A percentile compares a stretch with the other conserved stretches of the same genome.
phyloP scores from a whole-genome alignment of 2,888 invertebrate species.

The Ptychoptera contaminata region DNA sequence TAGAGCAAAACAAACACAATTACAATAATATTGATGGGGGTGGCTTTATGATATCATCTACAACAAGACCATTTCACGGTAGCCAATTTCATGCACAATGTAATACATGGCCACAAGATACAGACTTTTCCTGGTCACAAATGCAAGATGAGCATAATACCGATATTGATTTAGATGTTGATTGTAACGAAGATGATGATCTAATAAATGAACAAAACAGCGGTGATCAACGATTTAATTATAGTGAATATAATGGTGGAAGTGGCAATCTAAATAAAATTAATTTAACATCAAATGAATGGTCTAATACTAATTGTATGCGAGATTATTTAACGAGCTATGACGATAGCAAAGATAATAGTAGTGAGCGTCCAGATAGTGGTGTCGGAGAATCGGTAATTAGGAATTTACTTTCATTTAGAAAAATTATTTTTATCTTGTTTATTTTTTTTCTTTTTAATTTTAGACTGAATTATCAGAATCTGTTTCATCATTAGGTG shows the following conservation, averaged over 20 bases:
- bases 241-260: background rate
- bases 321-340: background rate
- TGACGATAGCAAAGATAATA: slow-evolving; percentile 5
- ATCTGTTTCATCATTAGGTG: slow-evolving; percentile 11
- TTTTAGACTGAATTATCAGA: slow-evolving; percentile 13
- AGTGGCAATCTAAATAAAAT: background rate
- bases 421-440: background rate
- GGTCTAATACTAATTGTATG: background rate
- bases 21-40: no score
- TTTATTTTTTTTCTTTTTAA: background rate
- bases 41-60: slow-evolving; percentile 15
- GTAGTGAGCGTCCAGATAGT: slow-evolving; percentile 12
- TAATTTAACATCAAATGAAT: slow-evolving; percentile 6
- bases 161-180: background rate
- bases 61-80: slow-evolving; percentile 14
- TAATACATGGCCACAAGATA: slow-evolving; percentile 16
- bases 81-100: slow-evolving; percentile 13
- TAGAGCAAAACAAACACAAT: slow-evolving; percentile 4
- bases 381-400: slow-evolving; percentile 15
- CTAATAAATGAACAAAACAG: background rate
- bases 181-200: background rate
- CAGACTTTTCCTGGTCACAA: slow-evolving; percentile 17
- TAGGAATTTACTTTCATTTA: background rate
- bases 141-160: slow-evolving; percentile 8
- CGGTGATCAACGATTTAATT: background rate